Evolutionary conservation across 2,113 vertebrate species (phyloP), one percentile per base, ranked within the genome.

Genomic region (Buteo buteo): DNA sequence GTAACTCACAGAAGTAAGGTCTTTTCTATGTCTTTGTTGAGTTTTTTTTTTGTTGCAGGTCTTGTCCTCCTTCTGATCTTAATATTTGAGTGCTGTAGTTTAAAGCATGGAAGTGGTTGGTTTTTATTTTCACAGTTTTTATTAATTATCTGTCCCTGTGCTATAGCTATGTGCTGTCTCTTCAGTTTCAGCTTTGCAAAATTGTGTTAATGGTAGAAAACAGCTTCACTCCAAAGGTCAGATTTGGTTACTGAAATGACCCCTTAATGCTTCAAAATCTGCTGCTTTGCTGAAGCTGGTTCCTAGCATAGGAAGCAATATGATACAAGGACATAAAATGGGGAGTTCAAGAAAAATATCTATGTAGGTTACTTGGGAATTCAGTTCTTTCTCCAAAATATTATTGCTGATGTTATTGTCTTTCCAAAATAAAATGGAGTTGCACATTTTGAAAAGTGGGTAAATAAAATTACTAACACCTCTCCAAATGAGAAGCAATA

Each of bases 1-100:
- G 62, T 98, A 73, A 55, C 92, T 64, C 90, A 98, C 36, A 97
- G 91, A 97, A 94, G 98, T 98, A 96, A 98, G 98, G 28, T 11
- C 28, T 92, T 83, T 70, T 52, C 50, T 73, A 0, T 45, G 32
- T 62, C 38, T 73, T 87, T 85, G 7, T 58, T 88, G 36, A 38
- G 1, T 4, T 5, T 55, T 76, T 76, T 66, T 52, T 29, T 29
- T 54, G 16, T 64, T 78, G n/a, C 49, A 83, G 58, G 16, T n/a
- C 5, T 80, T 85, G 32, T 59, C 9, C 7, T 89, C 7, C 20
- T 88, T 49, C 59, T 79, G 34, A 65, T 44, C 50, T 57, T 64
- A 42, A 36, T 62, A 34, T 3, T 77, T 73, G 7, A 31, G 12
- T 69, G 10, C 22, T 17, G 15, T 1, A 4, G 3, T 76, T 88